Conservation (phyloP, 2,113 vertebrate species). For the Tamias sibiricus region DNA sequence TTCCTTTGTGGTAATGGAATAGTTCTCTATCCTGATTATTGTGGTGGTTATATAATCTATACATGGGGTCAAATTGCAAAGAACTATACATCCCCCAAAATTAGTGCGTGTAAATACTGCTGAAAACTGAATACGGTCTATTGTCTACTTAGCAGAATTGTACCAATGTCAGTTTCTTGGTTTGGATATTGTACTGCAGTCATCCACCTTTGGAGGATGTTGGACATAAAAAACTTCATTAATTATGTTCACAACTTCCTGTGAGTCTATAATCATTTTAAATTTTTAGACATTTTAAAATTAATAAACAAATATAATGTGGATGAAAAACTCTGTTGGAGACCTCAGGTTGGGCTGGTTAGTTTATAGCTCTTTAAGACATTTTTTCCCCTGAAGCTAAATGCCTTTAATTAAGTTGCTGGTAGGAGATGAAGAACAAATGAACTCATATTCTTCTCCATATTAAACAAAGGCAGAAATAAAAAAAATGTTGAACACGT, state of each 20-base stretch:
- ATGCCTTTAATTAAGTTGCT: slow-evolving; percentile 5
- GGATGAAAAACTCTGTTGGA: background rate
- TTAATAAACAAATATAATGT: background rate
- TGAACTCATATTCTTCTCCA: background rate
- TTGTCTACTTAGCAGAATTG: background rate
- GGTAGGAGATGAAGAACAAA: background rate
- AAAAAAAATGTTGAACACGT: background rate
- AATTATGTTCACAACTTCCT: slow-evolving; percentile 11
- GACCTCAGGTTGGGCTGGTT: background rate
- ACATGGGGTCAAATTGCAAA: background rate
- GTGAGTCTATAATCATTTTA: slow-evolving; percentile 3
- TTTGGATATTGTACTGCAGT: background rate
- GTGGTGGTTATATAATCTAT: background rate
- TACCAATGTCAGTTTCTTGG: background rate
- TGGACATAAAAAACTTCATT: background rate
- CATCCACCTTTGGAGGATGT: background rate
- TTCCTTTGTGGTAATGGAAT: background rate
- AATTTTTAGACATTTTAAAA: slow-evolving; percentile 27
- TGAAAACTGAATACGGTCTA: background rate
- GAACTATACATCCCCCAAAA: background rate
- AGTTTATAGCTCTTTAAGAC: background rate
- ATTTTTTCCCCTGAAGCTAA: background rate
- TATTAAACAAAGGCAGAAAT: background rate
- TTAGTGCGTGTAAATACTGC: background rate
- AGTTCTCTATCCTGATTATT: background rate